Base-by-base conservation (phyloP, 2,113 vertebrate species). In the Alligator sinensis region DNA sequence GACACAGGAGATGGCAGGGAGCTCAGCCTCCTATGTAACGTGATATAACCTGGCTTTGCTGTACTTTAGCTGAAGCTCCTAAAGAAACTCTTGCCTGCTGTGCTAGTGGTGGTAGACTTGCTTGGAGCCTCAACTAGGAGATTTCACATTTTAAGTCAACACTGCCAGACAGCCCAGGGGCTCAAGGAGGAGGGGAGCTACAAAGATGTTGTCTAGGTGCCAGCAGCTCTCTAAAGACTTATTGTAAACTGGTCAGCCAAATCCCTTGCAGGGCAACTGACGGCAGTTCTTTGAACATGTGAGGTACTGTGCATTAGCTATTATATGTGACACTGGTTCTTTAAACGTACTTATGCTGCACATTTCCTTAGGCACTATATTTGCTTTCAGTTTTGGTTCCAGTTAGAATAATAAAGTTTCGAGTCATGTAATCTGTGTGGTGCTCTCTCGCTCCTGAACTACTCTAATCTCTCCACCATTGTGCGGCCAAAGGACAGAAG, bases 111-210 rank as follows among this genome's bases (percentile, higher is more conserved):
- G 57, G 55, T 55, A n/a, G 82, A 76, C 61, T 88, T 2, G 0
- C 91, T 77, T 78, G 80, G 77, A 72, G 77, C 57, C 19, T 62
- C 81, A 86, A 78, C 91, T 86, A 82, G 70, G 76, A 27, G 78
- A 55, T 82, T 92, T 92, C 3, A 3, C 76, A 78, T 54, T 59
- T 21, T 80, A 91, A 63, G 34, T 34, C 76, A 82, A 70, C 1
- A 2, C n/a, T 1, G 1, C 47, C 74, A 34, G 88, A 66, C n/a
- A 80, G 59, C 30, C 18, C 61, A 25, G n/a, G 38, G 14, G 10
- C 0, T 0, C 64, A 82, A 66, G 11, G 58, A 7, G 62, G 66
- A 90, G 62, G 64, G 24, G 3, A 0, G 0, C 24, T 86, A 27
- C n/a, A 10, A 88, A 77, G 72, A 2, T 18, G 34, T 28, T 82